Evolutionary conservation across 2,797 vertebrate species (phyloP).

Genomic region (Neomorphus geoffroyi): DNA sequence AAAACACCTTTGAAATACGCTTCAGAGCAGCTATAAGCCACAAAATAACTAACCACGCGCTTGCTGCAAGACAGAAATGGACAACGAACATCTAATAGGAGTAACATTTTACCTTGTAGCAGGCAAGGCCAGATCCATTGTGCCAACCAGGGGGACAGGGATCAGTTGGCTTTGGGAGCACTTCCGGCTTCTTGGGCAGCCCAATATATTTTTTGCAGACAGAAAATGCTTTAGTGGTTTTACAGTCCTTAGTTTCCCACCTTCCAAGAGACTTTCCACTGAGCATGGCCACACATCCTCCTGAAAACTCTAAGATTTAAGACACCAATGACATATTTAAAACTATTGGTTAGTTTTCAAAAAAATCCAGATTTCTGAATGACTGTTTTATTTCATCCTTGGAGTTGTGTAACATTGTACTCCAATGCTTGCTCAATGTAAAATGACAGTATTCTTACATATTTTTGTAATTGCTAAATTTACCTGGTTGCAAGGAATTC

Average conservation of each 20-base stretch:
- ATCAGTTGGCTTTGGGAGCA: slow-evolving; percentile 71
- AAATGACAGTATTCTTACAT: background rate
- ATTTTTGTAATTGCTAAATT: background rate
- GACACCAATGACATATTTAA: slow-evolving; percentile 2
- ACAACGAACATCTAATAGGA: background rate
- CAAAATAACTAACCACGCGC: background rate
- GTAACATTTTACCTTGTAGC: slow-evolving; percentile 87
- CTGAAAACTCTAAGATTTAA: slow-evolving; percentile 75
- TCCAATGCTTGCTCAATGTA: background rate
- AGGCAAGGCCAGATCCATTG: slow-evolving; percentile 76
- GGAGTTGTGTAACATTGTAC: background rate
- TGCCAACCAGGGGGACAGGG: slow-evolving; percentile 88
- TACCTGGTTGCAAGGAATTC: slow-evolving; percentile 86
- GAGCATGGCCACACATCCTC: slow-evolving; percentile 88
- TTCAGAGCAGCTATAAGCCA: background rate
- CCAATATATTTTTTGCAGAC: slow-evolving; percentile 85
- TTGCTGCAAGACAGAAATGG: background rate
- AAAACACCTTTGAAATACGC: background rate
- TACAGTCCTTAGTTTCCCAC: slow-evolving; percentile 90
- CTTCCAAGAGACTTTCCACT: slow-evolving; percentile 82
- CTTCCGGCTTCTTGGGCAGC: slow-evolving; percentile 68
- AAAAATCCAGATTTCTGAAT: background rate
- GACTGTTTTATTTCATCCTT: background rate
- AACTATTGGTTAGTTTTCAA: background rate
- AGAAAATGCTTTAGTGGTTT: slow-evolving; percentile 85